Conservation (phyloP, 1,140 invertebrate genomes). For the Drosophila micromelanica region DNA sequence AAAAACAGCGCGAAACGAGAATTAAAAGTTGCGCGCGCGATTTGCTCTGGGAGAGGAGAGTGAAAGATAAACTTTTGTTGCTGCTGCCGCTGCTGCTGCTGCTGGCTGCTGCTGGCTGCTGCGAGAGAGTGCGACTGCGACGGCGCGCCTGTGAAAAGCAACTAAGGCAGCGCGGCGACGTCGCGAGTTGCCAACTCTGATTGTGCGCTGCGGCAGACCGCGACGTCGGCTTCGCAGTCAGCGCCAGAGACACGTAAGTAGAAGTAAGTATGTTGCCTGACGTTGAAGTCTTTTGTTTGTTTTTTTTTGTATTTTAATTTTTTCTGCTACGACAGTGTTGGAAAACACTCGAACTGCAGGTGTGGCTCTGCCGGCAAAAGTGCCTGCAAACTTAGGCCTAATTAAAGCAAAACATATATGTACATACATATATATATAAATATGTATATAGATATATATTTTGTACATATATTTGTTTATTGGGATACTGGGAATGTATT, state of each 20-base stretch:
- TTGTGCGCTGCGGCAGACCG: conserved; percentile 7
- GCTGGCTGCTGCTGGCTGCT: conserved; percentile 20
- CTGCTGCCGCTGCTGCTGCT: conserved; percentile 12
- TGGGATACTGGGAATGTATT: no score
- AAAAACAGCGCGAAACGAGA: conserved; percentile 46
- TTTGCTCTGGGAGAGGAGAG: conserved; percentile 18
- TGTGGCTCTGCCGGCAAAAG: conserved; percentile 40
- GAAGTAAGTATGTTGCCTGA: conserved; percentile 55
- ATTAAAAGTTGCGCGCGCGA: conserved; percentile 31
- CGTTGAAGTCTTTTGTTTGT: conserved; percentile 65
- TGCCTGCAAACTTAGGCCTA: conserved; percentile 26
- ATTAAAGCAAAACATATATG: conserved; percentile 4
- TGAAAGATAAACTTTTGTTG: conserved; percentile 24
- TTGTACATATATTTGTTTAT: background rate
- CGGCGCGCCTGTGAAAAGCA: conserved; percentile 66
- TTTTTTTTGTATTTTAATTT: conserved; percentile 3
- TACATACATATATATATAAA: background rate
- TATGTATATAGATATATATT: background rate
- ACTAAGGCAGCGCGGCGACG: conserved; percentile 41
- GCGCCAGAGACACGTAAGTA: conserved; percentile 55
- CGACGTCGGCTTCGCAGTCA: conserved; percentile 16
- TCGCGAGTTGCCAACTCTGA: conserved; percentile 30
- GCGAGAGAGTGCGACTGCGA: conserved; percentile 55
- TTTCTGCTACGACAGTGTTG: conserved; percentile 25
- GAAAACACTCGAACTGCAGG: conserved; percentile 32